These are phyloP conservation scores for Lordiphosa andalusiaca DNA, from an alignment of 2,888 invertebrate species.

Conservation along the genomic window DNA sequence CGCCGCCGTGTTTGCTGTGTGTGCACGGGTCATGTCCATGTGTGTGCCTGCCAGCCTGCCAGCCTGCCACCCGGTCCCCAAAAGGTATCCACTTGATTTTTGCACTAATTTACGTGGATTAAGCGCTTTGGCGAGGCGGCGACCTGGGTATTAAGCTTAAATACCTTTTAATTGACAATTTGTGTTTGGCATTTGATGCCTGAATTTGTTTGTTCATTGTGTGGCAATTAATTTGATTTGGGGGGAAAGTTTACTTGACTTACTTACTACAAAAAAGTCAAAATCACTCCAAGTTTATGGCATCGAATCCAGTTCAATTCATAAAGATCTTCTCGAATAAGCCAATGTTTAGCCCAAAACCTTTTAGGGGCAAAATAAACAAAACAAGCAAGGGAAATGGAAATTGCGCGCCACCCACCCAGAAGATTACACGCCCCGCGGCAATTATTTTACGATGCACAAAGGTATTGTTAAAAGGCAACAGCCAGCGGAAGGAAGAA, in stretches of 20 bases:
- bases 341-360: too few relatives aligned
- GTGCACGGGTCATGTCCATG: slow-evolving; percentile 10
- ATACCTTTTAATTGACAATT: slow-evolving; percentile 80
- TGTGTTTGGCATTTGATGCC: slow-evolving; percentile 62
- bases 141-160: slow-evolving; percentile 76
- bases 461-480: slow-evolving; percentile 78
- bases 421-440: slow-evolving; percentile 65
- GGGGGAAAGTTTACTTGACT: background rate
- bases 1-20: slow-evolving; percentile 44
- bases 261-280: too few relatives aligned
- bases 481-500: slow-evolving; percentile 27
- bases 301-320: too few relatives aligned
- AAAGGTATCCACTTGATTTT: slow-evolving; percentile 75
- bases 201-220: slow-evolving; percentile 61
- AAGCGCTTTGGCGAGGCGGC: slow-evolving; percentile 47
- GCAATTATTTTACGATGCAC: slow-evolving; percentile 79
- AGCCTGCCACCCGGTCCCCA: slow-evolving; percentile 6
- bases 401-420: slow-evolving; percentile 62
- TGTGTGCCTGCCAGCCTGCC: slow-evolving; percentile 9
- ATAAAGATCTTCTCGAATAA: too few relatives aligned
- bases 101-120: slow-evolving; percentile 76
- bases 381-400: slow-evolving; percentile 21
- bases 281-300: too few relatives aligned
- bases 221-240: background rate
- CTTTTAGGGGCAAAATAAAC: background rate